Base-by-base conservation (phyloP, 2,888 invertebrate species). In the Odontocolon sp. region DNA sequence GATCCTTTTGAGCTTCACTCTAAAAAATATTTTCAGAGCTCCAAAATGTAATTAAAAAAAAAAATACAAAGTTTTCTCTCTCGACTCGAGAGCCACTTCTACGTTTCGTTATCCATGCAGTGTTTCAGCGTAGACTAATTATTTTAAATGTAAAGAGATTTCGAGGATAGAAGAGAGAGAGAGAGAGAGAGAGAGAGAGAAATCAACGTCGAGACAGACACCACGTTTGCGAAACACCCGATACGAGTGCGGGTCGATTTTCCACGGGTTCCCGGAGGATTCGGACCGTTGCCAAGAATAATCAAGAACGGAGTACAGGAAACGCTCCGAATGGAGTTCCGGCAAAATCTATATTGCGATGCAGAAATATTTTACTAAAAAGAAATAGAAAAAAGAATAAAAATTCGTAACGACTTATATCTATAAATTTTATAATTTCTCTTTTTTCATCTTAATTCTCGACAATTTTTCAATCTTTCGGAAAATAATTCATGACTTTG, bases 281-380 rank as follows among this genome's bases (percentile, higher is more conserved):
- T 63, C 68, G 76, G 71, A 77, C 61, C 71, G 64, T 72, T 77
- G 77, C 77, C 77, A 77, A 68, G 72, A 77, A 72, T 77, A 77
- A 77, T 77, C 72, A 77, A 52, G 52, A 68, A 72, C 2, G 50
- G 42, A 28, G 18, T 14, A 31, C 33, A 23, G 45, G 45, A 45
- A 47, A 33, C 21, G 4, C 28, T 26, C 23, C 26, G 26, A 26
- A 14, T 52, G 0, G n/a, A 11, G 28, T 14, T 36, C 3, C n/a
- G 2, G 8, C 2, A 9, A 2, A 9, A 2, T 36, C 3, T 36
- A 8, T 36, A 36, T 16, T 52, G 38, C 47, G 16, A 56, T 28
- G n/a, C n/a, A n/a, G n/a, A n/a, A n/a, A n/a, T n/a, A n/a, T n/a
- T n/a, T n/a, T n/a, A n/a, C n/a, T n/a, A n/a, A n/a, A n/a, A n/a